Percentiles rank a stretch among this genome's conserved stretches.
These are phyloP conservation scores for Tor tambroides DNA, from an alignment of 2,113 vertebrate species.

Conservation along the genomic window DNA sequence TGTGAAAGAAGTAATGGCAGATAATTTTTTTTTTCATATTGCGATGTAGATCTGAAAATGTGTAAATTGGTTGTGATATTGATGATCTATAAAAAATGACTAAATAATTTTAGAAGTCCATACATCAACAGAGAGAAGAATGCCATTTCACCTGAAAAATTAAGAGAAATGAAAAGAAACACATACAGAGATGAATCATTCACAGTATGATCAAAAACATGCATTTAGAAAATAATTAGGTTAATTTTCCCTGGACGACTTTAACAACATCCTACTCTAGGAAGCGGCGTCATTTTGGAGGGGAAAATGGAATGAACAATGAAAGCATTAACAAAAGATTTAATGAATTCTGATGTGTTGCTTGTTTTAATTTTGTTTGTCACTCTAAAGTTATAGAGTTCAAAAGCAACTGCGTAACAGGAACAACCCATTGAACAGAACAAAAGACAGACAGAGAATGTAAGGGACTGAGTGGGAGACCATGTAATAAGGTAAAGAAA, in stretches of 20 bases:
- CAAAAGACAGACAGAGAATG: background rate
- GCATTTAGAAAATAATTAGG: background rate
- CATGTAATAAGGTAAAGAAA: conserved; percentile 8
- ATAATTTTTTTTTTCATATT: too few species aligned
- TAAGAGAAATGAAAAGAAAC: background rate
- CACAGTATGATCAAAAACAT: background rate
- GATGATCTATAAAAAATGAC: too few species aligned
- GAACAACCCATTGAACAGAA: background rate
- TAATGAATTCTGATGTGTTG: background rate
- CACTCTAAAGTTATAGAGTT: background rate
- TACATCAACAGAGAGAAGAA: too few species aligned
- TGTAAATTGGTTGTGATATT: too few species aligned
- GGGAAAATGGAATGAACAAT: background rate
- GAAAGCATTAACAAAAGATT: background rate
- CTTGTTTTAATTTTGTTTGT: background rate
- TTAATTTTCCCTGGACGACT: background rate
- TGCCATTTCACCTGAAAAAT: too few species aligned
- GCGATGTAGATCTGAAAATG: too few species aligned
- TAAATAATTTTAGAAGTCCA: too few species aligned
- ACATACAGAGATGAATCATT: background rate
- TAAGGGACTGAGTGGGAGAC: background rate
- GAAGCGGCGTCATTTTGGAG: background rate
- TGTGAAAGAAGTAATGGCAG: too few species aligned
- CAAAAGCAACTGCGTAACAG: background rate
- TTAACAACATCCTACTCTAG: background rate